These are phyloP conservation scores for Tokudaia tokunoshimensis DNA, from an alignment of 2,797 vertebrate genomes.

Conservation along the genomic window DNA sequence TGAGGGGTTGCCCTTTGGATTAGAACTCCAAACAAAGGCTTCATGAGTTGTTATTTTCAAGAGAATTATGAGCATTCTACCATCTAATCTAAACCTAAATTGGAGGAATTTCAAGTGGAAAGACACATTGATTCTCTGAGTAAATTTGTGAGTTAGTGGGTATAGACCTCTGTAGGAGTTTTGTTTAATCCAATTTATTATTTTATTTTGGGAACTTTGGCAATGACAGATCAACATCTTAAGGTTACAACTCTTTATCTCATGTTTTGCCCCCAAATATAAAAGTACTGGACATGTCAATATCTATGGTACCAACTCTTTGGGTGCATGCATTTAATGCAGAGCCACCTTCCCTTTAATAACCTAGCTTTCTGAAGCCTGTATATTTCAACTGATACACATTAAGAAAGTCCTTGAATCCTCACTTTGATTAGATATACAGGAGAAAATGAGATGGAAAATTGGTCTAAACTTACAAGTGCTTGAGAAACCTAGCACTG, in stretches of 20 bases:
- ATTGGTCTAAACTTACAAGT: not conserved
- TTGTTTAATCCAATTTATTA: not conserved
- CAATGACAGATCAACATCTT: not conserved
- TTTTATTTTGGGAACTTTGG: not conserved
- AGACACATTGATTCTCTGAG: not conserved
- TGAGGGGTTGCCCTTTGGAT: not conserved
- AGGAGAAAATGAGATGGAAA: not conserved
- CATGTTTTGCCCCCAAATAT: not conserved
- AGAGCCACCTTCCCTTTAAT: not conserved
- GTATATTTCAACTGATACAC: not conserved
- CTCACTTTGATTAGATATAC: not conserved
- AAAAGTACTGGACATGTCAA: not conserved
- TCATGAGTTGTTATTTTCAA: not conserved
- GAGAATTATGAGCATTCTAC: not conserved
- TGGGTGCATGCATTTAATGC: not conserved
- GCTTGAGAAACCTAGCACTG: not conserved
- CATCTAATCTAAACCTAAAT: not conserved
- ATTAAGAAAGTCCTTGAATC: not conserved
- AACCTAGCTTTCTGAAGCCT: not conserved
- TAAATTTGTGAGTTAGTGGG: not conserved
- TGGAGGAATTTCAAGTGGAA: slow-evolving; percentile 35
- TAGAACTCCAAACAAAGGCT: not conserved
- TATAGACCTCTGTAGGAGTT: not conserved
- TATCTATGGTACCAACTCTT: not conserved
- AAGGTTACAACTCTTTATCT: not conserved